These are phyloP conservation scores for Chroicocephalus ridibundus DNA, from an alignment of 2,113 vertebrate genomes.

Conservation along the genomic window DNA sequence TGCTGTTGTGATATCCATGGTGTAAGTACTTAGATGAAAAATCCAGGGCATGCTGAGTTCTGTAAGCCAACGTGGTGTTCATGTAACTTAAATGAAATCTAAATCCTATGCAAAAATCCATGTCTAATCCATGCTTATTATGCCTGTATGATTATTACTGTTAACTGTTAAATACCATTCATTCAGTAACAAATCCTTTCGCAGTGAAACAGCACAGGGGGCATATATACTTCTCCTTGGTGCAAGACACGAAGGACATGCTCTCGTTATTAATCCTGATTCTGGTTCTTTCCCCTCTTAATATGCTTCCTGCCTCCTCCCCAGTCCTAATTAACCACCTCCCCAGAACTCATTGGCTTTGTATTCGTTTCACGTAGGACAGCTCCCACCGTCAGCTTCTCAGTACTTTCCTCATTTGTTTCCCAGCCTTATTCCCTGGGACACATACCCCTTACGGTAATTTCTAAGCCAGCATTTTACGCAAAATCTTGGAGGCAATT, in stretches of 20 bases:
- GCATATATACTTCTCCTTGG: not conserved
- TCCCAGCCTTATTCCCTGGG: not conserved
- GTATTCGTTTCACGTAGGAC: not conserved
- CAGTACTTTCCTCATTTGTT: not conserved
- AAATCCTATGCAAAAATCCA: slow-evolving; percentile 49
- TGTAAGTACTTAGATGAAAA: slow-evolving; percentile 14
- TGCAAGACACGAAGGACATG: not conserved
- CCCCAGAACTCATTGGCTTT: not conserved
- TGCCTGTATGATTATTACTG: slow-evolving; percentile 25
- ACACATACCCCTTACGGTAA: not conserved
- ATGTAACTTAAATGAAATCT: slow-evolving; percentile 17
- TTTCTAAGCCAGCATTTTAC: not conserved
- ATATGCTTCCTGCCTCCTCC: not conserved
- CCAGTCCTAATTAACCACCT: not conserved
- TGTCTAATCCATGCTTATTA: slow-evolving; percentile 53
- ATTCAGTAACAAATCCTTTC: slow-evolving; percentile 26
- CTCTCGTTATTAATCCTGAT: not conserved
- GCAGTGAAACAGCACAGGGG: not conserved
- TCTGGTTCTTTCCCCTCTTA: not conserved
- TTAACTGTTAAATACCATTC: slow-evolving; percentile 35
- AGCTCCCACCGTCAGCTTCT: not conserved
- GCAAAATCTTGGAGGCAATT: not conserved
- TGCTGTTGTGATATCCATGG: not conserved
- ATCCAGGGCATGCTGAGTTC: slow-evolving; percentile 23
- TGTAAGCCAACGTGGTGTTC: not conserved